A percentile compares a stretch with the other conserved stretches of the same genome.
Conservation (phyloP, 2,797 vertebrate species). For the Notoglanidium macrostoma region DNA sequence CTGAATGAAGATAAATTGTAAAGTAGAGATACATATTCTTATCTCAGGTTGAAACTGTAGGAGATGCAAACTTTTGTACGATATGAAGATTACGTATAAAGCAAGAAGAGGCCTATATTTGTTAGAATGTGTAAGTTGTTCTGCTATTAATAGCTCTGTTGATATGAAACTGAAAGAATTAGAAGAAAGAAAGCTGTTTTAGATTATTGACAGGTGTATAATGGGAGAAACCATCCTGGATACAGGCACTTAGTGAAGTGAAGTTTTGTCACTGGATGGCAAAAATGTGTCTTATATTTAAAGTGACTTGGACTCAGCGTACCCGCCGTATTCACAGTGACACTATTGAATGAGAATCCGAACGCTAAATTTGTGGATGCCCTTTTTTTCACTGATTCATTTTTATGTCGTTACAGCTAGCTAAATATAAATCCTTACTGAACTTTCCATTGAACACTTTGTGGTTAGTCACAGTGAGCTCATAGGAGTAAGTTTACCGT, state of each 20-base stretch:
- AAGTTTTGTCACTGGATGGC: background rate
- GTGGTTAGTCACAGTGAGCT: too few relatives aligned
- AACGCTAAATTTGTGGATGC: background rate
- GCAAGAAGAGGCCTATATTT: background rate
- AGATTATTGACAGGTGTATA: background rate
- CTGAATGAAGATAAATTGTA: background rate
- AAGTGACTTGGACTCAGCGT: background rate
- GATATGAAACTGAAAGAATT: background rate
- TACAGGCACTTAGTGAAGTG: background rate
- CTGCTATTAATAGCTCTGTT: background rate
- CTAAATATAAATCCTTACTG: too few relatives aligned
- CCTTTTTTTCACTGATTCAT: background rate
- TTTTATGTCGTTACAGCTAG: background rate
- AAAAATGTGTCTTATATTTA: background rate
- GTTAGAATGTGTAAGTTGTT: background rate
- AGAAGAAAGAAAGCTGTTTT: background rate
- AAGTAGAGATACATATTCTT: background rate
- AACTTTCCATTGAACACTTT: too few relatives aligned
- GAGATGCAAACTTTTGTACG: background rate
- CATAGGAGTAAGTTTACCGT: too few relatives aligned
- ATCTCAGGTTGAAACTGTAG: background rate
- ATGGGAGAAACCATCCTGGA: background rate
- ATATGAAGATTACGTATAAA: background rate
- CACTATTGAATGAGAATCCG: background rate
- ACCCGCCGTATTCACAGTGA: background rate